These are phyloP conservation scores for Tenthredo distinguenda DNA, from an alignment of 2,888 invertebrate species.

Conservation along the genomic window DNA sequence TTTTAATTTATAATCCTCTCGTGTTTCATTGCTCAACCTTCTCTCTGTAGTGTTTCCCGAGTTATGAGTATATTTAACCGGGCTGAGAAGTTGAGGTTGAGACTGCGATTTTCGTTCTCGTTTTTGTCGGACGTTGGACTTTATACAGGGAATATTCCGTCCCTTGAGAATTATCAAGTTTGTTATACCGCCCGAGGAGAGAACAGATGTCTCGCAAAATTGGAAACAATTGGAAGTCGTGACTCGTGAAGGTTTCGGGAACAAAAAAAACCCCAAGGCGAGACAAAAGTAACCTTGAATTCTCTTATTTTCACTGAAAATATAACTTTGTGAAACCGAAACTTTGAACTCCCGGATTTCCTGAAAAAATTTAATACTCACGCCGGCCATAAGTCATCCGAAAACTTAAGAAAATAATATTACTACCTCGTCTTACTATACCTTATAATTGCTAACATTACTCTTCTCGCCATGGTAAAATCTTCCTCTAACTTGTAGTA, in stretches of 20 bases:
- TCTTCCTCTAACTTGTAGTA: not conserved
- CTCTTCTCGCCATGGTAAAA: not conserved
- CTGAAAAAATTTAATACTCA: conserved; percentile 8
- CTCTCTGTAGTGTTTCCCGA: conserved; percentile 29
- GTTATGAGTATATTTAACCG: conserved; percentile 31
- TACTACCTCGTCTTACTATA: not conserved
- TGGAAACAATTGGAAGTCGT: conserved; percentile 37
- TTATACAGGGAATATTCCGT: not conserved
- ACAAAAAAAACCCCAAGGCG: not conserved
- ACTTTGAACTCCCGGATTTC: not conserved
- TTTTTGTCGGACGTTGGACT: not conserved
- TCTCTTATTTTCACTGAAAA: not conserved
- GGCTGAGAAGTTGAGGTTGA: conserved; percentile 24
- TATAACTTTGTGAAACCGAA: not conserved
- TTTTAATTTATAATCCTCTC: conserved; percentile 48
- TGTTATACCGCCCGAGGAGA: not conserved
- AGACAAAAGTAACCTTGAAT: not conserved
- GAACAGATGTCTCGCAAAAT: conserved; percentile 30
- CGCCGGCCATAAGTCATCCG: not conserved
- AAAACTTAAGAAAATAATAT: not conserved
- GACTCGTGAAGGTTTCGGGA: not conserved
- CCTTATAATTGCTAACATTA: not conserved
- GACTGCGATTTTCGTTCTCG: conserved; percentile 14
- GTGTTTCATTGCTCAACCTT: conserved; percentile 31
- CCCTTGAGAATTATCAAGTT: conserved; percentile 22